phyloP scores from a whole-genome alignment of 2,113 vertebrate genomes.

The Oreocharis arfaki region DNA sequence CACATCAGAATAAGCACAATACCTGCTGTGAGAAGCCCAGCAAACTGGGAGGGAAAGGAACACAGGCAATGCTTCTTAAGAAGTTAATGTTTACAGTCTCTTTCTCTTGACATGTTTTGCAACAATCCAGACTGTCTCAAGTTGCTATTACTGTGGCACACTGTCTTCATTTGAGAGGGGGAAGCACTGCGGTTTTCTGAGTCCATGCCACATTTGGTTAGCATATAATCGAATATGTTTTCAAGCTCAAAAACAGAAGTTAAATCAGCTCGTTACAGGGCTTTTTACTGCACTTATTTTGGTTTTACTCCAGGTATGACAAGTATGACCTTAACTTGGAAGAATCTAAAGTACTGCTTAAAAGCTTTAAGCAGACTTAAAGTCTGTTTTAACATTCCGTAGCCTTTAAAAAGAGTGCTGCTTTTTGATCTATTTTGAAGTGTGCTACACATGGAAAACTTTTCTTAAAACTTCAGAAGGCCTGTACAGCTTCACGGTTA shows the following conservation, averaged over 20 bases:
- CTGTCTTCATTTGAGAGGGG: background rate
- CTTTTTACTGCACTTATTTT: background rate
- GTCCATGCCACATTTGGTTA: constrained; percentile 5
- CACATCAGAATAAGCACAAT: background rate
- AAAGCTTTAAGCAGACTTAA: background rate
- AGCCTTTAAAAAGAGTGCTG: background rate
- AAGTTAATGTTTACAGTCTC: background rate
- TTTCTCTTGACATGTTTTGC: background rate
- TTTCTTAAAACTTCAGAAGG: constrained; percentile 9
- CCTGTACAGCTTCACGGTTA: background rate
- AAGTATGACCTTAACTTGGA: background rate
- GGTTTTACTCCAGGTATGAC: constrained; percentile 3
- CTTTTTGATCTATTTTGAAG: background rate
- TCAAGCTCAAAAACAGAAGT: constrained; percentile 35
- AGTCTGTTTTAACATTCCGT: background rate
- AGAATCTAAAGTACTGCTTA: background rate
- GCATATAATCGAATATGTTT: constrained; percentile 9
- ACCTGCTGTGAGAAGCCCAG: background rate
- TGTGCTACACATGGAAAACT: constrained; percentile 1
- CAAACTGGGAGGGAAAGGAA: background rate
- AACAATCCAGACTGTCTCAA: background rate
- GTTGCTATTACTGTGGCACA: background rate
- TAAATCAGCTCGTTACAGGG: constrained; percentile 5
- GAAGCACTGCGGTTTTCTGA: background rate
- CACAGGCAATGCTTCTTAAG: background rate